Base-by-base conservation (phyloP, 1,140 invertebrate species). In the Zaprionus gabonicus region DNA sequence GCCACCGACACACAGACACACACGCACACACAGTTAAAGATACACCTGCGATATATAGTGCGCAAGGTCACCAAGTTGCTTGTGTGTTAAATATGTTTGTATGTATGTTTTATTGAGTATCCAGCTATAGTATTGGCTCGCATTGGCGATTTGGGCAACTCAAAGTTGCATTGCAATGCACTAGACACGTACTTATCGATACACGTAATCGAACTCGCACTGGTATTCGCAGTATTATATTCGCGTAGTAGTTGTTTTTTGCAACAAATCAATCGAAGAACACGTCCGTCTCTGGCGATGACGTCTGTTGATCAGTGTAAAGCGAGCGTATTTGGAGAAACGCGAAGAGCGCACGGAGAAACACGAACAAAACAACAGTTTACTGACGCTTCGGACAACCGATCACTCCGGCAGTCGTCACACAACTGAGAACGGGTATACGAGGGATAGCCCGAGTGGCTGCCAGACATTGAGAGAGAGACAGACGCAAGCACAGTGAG, bases 131-230 rank as follows among this genome's bases (percentile, higher is more conserved):
- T 57, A 64, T 65, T 46, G 20, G 60, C 56, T 44, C 31, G 49
- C 10, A 44, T 57, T 75, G 36, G 46, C 36, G n/a, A 36, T 69
- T 70, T 38, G 36, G 59, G 49, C 20, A 69, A 69, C 38, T 70
- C 63, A 10, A 66, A 56, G 41, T 68, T 68, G 51, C 46, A 3
- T 67, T 76, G 51, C 58, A 64, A 78, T 73, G 64, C 64, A 76
- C 78, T 15, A 74, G 73, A 15, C 84, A 88, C 84, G 84, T 88
- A 88, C 81, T 88, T 88, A 41, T 83, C 71, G 77, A 87, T 81
- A 82, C 56, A 71, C 64, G 55, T 44, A 77, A 46, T 65, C 23
- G 68, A 53, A 75, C 34, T 62, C 71, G 34, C 34, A 65, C 51
- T 72, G 28, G 34, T 63, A 69, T 38, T 75, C 13, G 57, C 63